Base-by-base conservation (phyloP, 1,140 invertebrate species). In the Centruroides vittatus region DNA sequence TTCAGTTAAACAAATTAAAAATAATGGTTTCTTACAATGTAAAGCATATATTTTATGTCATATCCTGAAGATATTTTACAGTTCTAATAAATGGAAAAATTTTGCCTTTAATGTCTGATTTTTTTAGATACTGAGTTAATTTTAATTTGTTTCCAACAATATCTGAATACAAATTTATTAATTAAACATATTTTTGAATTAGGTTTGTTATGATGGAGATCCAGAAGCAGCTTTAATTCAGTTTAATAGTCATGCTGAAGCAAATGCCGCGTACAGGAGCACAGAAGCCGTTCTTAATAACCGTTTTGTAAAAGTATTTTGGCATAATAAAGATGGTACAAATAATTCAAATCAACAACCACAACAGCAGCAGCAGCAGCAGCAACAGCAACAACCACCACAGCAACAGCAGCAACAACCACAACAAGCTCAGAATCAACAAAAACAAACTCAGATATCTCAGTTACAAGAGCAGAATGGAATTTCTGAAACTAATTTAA, bases 221-320 rank as follows among this genome's bases (percentile, higher is more conserved):
- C 88, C 89, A 0, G 91, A 96, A 72, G 88, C 86, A 5, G 93
- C 94, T 1, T 78, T 98, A 7, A 84, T 98, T 7, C 93, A 92
- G 0, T 98, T 94, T 74, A 85, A 88, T 13, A 82, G 80, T 64
- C 88, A 90, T 67, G 80, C 82, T 0, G 91, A 97, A 72, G 95
- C 95, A 0, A 87, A 89, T 70, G 83, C 86, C 5, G 94, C 94
- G 0, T 95, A 95, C 76, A 82, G 89, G 61, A 93, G 89, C 70
- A 91, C 92, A 0, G 93, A 97, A 73, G 93, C 95, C 12, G 91
- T 98, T 3, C 81, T 98, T 10, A 97, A 97, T 73, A 98, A 98
- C 74, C 78, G 94, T 11, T 84, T 84, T 66, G 82, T 84, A 60
- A 80, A 80, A 67, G 73, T 83, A 1, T 82, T 81, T 70, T 82